Evolutionary conservation across 2,888 invertebrate species (phyloP).

Genomic region (Drosophila robusta): DNA sequence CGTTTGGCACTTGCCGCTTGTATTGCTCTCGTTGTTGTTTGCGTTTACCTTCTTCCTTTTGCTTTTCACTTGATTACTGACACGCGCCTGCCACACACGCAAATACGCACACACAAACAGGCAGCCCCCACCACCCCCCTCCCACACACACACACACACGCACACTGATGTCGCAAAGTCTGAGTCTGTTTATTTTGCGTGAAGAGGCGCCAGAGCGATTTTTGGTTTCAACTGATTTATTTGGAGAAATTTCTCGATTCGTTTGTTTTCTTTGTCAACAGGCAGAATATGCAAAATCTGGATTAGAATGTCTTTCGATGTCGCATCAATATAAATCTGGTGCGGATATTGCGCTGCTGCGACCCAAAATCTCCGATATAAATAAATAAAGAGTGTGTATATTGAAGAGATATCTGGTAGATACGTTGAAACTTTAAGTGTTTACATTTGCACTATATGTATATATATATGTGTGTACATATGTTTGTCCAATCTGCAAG

Average conservation of each 20-base stretch:
- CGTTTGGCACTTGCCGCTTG: conserved; percentile 49
- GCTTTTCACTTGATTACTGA: conserved; percentile 68
- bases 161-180: background rate
- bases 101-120: conserved; percentile 7
- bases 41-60: conserved; percentile 41
- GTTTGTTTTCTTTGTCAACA: conserved; percentile 39
- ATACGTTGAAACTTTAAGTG: no score
- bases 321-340: background rate
- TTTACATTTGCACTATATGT: background rate
- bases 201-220: conserved; percentile 53
- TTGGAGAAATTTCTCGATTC: conserved; percentile 51
- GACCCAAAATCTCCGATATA: background rate
- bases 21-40: conserved; percentile 38
- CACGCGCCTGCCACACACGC: conserved; percentile 62
- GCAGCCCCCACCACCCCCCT: background rate
- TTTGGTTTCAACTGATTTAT: conserved; percentile 65
- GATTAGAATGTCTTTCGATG: background rate
- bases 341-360: background rate
- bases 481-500: background rate
- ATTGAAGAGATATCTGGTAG: no score
- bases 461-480: no score
- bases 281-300: conserved; percentile 6
- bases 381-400: background rate
- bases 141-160: background rate
- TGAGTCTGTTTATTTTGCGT: conserved; percentile 27